phyloP scores from a whole-genome alignment of 2,113 vertebrate species.

The Erythrolamprus reginae region DNA sequence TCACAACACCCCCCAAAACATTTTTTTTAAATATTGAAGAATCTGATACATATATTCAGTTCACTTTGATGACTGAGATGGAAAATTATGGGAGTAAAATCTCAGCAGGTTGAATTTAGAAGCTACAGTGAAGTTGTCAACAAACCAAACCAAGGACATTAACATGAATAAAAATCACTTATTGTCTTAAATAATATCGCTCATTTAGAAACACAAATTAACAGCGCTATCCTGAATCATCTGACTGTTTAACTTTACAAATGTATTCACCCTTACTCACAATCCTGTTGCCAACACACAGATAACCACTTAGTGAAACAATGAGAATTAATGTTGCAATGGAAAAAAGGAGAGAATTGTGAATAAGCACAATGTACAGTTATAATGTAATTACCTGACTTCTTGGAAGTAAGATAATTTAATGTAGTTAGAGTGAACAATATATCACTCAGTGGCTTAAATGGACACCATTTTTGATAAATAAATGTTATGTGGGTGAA shows the following conservation, averaged over 20 bases:
- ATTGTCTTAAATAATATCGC: slow-evolving; percentile 31
- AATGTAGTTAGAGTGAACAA: slow-evolving; percentile 5
- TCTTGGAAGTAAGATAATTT: slow-evolving; percentile 44
- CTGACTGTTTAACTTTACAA: slow-evolving; percentile 12
- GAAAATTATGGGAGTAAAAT: background rate
- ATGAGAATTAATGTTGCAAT: slow-evolving; percentile 30
- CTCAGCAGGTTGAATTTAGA: background rate
- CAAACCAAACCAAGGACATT: slow-evolving; percentile 14
- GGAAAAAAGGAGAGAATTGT: background rate
- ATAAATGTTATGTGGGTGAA: background rate
- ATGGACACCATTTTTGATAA: slow-evolving; percentile 2
- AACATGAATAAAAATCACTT: slow-evolving; percentile 48
- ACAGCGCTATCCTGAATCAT: slow-evolving; percentile 15
- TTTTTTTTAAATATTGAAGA: background rate
- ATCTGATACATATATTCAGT: background rate
- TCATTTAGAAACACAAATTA: slow-evolving; percentile 50
- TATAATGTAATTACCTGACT: slow-evolving; percentile 52
- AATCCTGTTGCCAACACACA: background rate
- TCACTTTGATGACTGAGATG: background rate
- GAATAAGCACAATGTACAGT: slow-evolving; percentile 39
- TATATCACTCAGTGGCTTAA: slow-evolving; percentile 19
- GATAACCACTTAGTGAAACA: slow-evolving; percentile 28
- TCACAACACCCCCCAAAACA: no score
- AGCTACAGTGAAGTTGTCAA: background rate
- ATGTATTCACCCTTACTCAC: background rate